phyloP scores from a whole-genome alignment of 2,113 vertebrate species.

The Laterallus jamaicensis region DNA sequence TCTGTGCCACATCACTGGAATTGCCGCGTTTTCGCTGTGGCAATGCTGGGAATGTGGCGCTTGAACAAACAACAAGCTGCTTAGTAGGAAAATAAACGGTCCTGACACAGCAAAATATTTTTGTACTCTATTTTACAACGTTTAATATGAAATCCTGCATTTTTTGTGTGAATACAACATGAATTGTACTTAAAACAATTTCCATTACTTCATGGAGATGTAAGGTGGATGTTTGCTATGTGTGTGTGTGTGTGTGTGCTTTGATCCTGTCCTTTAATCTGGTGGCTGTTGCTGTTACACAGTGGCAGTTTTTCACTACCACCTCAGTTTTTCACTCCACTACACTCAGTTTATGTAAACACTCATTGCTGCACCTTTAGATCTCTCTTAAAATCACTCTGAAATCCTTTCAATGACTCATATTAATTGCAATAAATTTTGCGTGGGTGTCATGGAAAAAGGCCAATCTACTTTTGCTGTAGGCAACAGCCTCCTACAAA shows the following conservation, averaged over 20 bases:
- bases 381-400: neutral
- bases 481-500: neutral
- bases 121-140: neutral
- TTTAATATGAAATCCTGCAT: neutral
- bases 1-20: rapidly evolving
- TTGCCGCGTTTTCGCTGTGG: rapidly evolving
- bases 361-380: neutral
- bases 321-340: neutral
- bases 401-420: neutral
- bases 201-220: neutral
- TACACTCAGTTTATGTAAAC: neutral
- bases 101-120: neutral
- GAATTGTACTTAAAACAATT: neutral
- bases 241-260: neutral
- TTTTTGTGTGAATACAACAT: neutral
- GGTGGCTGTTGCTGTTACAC: neutral
- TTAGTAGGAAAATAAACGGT: constrained; percentile 1
- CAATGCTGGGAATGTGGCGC: neutral
- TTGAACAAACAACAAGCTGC: neutral
- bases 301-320: neutral
- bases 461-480: neutral
- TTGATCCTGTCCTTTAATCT: neutral
- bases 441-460: neutral
- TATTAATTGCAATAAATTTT: neutral
- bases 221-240: neutral